Conservation (phyloP, 2,113 vertebrate species). For the Emydura subglobosa region DNA sequence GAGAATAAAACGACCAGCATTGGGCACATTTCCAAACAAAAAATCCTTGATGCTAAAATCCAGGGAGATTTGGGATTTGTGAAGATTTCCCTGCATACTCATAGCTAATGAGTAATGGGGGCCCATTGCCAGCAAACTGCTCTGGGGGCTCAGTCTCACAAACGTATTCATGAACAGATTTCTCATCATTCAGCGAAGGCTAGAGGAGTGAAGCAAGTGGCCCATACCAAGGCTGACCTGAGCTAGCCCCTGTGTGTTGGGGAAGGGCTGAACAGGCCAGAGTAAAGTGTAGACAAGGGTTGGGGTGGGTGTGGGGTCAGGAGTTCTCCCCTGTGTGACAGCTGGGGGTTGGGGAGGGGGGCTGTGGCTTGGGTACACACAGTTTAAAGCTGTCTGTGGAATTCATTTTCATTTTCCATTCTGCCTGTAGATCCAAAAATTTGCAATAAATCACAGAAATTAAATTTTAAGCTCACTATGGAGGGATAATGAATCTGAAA, state of each 20-base stretch:
- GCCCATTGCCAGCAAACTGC: neutral
- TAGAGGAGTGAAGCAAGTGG: neutral
- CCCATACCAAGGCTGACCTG: neutral
- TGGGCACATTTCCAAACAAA: conserved; percentile 46
- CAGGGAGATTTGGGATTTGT: neutral
- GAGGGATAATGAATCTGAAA: conserved; percentile 59
- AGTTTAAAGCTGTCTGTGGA: fast-evolving
- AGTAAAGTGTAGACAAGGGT: fast-evolving
- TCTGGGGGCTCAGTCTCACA: neutral
- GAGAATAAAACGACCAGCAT: conserved; percentile 40
- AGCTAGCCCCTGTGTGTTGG: neutral
- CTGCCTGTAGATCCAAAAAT: neutral
- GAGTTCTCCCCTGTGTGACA: neutral
- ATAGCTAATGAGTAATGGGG: neutral
- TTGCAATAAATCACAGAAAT: conserved; percentile 51
- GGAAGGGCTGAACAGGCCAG: neutral
- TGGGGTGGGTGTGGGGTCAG: neutral
- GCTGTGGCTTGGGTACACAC: neutral
- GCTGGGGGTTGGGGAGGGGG: neutral
- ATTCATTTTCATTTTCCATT: neutral
- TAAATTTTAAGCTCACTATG: conserved; percentile 37
- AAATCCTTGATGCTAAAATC: neutral
- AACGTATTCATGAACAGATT: neutral
- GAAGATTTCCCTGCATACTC: neutral
- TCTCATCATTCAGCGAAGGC: neutral